These are phyloP conservation scores for Cyprinodon variegatus DNA, from an alignment of 2,113 vertebrate species.

Conservation along the genomic window DNA sequence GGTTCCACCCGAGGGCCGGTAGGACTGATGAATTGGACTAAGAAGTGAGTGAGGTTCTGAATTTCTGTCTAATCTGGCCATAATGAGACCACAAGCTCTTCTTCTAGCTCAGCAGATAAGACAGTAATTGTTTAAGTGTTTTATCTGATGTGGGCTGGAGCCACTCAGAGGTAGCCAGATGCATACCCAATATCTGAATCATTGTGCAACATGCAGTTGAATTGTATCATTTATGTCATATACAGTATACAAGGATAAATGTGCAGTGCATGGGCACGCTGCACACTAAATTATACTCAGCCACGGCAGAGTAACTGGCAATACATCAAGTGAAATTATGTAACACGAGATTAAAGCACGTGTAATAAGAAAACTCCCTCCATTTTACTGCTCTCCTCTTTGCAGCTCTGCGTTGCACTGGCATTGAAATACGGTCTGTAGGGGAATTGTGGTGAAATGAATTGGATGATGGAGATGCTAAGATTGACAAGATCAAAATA, in stretches of 20 bases:
- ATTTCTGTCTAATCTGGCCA: slow-evolving; percentile 72
- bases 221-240: slow-evolving; percentile 7
- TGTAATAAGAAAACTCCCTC: not conserved
- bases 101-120: slow-evolving; percentile 75
- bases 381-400: not conserved
- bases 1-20: slow-evolving; percentile 56
- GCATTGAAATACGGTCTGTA: not conserved
- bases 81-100: slow-evolving; percentile 72
- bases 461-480: not conserved
- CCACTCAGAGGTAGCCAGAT: slow-evolving; percentile 45
- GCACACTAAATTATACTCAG: not conserved
- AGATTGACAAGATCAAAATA: no score
- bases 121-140: slow-evolving; percentile 80
- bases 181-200: slow-evolving; percentile 42
- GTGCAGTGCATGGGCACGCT: not conserved
- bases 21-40: slow-evolving; percentile 46
- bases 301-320: not conserved
- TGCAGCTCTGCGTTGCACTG: not conserved
- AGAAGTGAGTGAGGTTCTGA: slow-evolving; percentile 44
- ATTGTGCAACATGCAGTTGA: slow-evolving; percentile 13
- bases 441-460: not conserved
- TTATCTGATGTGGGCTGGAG: slow-evolving; percentile 72
- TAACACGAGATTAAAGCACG: not conserved
- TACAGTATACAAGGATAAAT: not conserved
- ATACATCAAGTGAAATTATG: not conserved